These are phyloP conservation scores for Helicoverpa zea DNA, from an alignment of 1,140 invertebrate genomes.

Conservation along the genomic window DNA sequence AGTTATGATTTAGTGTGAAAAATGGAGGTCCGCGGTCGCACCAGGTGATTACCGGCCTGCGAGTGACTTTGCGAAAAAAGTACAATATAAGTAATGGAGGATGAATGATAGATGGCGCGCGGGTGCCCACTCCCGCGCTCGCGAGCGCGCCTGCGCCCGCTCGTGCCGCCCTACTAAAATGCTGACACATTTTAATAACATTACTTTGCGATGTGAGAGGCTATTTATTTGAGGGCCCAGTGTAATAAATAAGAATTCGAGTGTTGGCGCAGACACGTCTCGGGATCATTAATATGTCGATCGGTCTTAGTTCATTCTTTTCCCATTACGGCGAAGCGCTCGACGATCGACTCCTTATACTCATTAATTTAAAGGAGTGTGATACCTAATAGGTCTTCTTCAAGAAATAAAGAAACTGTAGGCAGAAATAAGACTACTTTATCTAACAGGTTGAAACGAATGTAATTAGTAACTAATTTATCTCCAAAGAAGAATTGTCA, in stretches of 20 bases:
- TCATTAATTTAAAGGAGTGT: slow-evolving; percentile 39
- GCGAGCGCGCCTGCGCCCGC: slow-evolving; percentile 62
- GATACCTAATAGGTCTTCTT: slow-evolving; percentile 23
- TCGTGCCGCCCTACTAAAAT: slow-evolving; percentile 71
- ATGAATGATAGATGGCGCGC: slow-evolving; percentile 85
- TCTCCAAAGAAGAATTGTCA: not conserved
- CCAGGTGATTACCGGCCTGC: slow-evolving; percentile 86
- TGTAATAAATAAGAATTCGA: slow-evolving; percentile 84
- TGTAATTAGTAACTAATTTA: too few relatives aligned
- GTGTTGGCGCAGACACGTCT: slow-evolving; percentile 77
- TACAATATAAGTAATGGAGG: slow-evolving; percentile 87
- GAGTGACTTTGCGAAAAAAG: slow-evolving; percentile 86
- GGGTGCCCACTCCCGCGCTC: slow-evolving; percentile 65
- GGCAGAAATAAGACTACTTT: not conserved
- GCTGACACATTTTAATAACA: slow-evolving; percentile 87
- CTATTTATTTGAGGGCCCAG: slow-evolving; percentile 82
- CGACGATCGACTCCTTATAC: slow-evolving; percentile 23
- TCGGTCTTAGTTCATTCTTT: slow-evolving; percentile 77
- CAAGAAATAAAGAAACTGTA: slow-evolving; percentile 17
- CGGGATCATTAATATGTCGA: slow-evolving; percentile 77
- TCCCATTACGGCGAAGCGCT: slow-evolving; percentile 63
- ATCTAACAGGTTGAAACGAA: slow-evolving; percentile 4
- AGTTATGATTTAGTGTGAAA: slow-evolving; percentile 86
- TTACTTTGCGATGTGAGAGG: slow-evolving; percentile 82
- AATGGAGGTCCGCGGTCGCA: slow-evolving; percentile 82